phyloP scores from a whole-genome alignment of 2,888 invertebrate genomes.

The Cyaniris semiargus region DNA sequence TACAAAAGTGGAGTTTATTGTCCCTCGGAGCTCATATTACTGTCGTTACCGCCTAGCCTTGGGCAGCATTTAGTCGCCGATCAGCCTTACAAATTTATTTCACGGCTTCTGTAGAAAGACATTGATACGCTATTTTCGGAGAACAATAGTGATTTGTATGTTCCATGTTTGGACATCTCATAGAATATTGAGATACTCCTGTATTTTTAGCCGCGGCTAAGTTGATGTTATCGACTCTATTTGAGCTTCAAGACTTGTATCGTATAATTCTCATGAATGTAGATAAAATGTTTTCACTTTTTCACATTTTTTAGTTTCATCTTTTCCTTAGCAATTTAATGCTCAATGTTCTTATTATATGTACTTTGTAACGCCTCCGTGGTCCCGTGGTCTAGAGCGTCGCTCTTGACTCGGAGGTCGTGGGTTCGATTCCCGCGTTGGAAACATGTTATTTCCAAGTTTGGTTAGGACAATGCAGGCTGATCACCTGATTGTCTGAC shows the following conservation, averaged over 20 bases:
- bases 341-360: too few relatives aligned
- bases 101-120: conserved; percentile 35
- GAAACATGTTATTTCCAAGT: too few relatives aligned
- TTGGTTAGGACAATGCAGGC: too few relatives aligned
- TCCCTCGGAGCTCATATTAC: conserved; percentile 41
- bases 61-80: conserved; percentile 35
- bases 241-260: background rate
- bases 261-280: background rate
- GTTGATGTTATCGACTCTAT: conserved; percentile 3
- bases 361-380: background rate
- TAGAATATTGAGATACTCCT: conserved; percentile 17
- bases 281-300: background rate
- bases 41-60: conserved; percentile 41
- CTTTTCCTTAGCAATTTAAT: background rate
- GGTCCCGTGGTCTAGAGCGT: too few relatives aligned
- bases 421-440: too few relatives aligned
- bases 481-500: too few relatives aligned
- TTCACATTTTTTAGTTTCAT: background rate
- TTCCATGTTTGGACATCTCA: conserved; percentile 11
- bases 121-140: conserved; percentile 37
- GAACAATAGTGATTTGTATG: conserved; percentile 30
- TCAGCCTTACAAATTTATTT: conserved; percentile 38
- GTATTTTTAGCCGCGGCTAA: conserved; percentile 13
- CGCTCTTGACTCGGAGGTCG: too few relatives aligned
- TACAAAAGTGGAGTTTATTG: conserved; percentile 45